Percentiles rank a stretch among this genome's conserved stretches.
These are phyloP conservation scores for Acanthosepion lycidas DNA, from an alignment of 2,888 invertebrate genomes.

Conservation along the genomic window DNA sequence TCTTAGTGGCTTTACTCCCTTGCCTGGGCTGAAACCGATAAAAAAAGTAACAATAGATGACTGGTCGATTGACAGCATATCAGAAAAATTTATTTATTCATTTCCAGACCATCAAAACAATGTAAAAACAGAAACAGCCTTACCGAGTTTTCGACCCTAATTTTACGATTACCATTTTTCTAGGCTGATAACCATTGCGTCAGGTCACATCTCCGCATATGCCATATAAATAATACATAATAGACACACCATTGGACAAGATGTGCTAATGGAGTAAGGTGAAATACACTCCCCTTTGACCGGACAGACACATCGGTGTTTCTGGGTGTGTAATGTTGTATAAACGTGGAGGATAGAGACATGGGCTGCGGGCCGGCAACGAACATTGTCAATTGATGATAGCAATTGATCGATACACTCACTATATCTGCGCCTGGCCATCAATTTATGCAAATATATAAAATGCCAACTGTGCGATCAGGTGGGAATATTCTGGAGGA, in stretches of 20 bases:
- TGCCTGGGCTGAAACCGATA: too few species aligned
- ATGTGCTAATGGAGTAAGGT: not conserved
- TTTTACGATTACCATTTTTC: too few species aligned
- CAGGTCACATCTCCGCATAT: too few species aligned
- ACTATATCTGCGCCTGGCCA: not conserved
- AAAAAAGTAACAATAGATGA: too few species aligned
- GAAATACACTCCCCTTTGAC: not conserved
- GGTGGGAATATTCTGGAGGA: not conserved
- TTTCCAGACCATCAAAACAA: too few species aligned
- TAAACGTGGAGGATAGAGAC: not conserved
- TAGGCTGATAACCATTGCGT: too few species aligned
- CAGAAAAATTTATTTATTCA: too few species aligned
- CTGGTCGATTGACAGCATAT: too few species aligned
- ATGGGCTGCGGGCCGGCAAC: not conserved
- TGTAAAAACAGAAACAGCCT: too few species aligned
- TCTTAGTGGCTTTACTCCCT: too few species aligned
- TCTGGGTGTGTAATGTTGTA: not conserved
- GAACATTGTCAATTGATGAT: not conserved
- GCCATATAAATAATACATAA: not conserved
- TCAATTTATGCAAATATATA: not conserved
- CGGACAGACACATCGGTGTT: not conserved
- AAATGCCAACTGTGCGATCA: not conserved
- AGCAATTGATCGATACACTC: not conserved
- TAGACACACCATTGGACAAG: not conserved
- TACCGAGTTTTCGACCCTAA: too few species aligned